Percentiles rank a stretch among this genome's conserved stretches.
These are phyloP conservation scores for Eubasilissa splendida DNA, from an alignment of 2,888 invertebrate genomes.

Conservation along the genomic window DNA sequence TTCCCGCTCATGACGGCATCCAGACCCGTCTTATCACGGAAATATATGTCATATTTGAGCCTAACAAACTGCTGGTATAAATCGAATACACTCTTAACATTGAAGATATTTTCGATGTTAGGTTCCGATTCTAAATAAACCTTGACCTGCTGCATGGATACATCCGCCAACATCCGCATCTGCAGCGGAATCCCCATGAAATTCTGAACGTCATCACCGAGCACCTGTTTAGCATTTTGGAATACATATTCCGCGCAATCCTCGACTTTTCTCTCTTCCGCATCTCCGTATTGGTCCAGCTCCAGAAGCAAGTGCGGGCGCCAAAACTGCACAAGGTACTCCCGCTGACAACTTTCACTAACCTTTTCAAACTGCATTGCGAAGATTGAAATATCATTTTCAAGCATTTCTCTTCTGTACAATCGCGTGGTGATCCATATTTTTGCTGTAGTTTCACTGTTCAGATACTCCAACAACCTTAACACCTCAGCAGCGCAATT, in stretches of 20 bases:
- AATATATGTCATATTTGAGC: not conserved
- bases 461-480: not conserved
- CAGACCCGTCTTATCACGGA: not conserved
- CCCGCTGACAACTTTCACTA: not conserved
- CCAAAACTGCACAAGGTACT: not conserved
- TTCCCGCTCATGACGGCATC: no score
- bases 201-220: not conserved
- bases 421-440: not conserved
- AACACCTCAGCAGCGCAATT: not conserved
- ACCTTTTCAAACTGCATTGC: not conserved
- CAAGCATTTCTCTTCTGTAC: not conserved
- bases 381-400: not conserved
- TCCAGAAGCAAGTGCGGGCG: not conserved
- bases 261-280: not conserved
- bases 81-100: not conserved
- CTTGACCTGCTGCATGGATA: not conserved
- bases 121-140: not conserved
- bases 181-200: not conserved
- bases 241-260: not conserved
- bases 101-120: not conserved
- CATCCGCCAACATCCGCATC: not conserved
- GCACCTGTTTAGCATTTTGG: not conserved
- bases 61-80: not conserved
- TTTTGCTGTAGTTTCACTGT: not conserved
- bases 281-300: not conserved